Evolutionary conservation across 2,113 vertebrate species (phyloP).

Genomic region (Pteruthius melanotis): DNA sequence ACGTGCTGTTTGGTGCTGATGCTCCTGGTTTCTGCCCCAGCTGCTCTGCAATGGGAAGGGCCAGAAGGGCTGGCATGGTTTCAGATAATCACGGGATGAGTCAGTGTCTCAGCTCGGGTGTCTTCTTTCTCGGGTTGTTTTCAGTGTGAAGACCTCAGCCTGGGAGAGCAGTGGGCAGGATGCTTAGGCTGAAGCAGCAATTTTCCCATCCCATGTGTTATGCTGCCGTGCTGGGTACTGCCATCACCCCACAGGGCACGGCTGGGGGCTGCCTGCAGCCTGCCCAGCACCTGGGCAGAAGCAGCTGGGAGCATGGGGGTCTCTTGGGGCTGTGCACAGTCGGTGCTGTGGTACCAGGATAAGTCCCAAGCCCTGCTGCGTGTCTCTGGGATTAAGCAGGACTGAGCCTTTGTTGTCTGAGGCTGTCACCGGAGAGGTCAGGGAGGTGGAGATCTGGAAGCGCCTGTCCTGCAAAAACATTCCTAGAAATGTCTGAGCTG

Average conservation of each 20-base stretch:
- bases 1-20: neutral
- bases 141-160: neutral
- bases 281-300: neutral
- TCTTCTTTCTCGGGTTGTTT: neutral
- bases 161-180: neutral
- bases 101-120: neutral
- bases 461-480: neutral
- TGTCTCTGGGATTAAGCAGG: neutral
- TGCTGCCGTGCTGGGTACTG: neutral
- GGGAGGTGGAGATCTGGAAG: neutral
- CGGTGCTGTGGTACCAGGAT: neutral
- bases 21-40: fast-evolving
- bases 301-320: fast-evolving
- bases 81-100: neutral
- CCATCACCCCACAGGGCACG: neutral
- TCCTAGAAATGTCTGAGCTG: neutral
- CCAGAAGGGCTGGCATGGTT: neutral
- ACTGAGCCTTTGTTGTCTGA: neutral
- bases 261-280: neutral
- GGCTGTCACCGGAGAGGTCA: neutral
- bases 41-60: neutral
- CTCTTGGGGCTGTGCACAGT: neutral
- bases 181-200: neutral
- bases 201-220: neutral
- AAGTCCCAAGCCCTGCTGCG: neutral